These are phyloP conservation scores for Byasa hedistus DNA, from an alignment of 2,888 invertebrate genomes.

Conservation along the genomic window DNA sequence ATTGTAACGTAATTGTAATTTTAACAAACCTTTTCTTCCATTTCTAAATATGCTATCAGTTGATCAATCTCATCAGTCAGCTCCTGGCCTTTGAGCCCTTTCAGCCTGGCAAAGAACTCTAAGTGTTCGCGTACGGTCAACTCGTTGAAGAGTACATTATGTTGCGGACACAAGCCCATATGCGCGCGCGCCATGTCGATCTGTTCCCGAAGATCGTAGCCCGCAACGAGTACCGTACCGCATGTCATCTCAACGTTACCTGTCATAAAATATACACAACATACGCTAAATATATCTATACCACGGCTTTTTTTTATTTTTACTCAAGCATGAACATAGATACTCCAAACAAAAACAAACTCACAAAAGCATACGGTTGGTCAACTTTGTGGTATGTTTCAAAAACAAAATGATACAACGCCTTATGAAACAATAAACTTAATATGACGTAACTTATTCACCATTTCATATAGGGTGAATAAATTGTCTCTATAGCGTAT, in stretches of 20 bases:
- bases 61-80: slow-evolving; percentile 81
- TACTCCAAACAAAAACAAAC: no score
- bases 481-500: no score
- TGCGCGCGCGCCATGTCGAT: slow-evolving; percentile 83
- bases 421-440: no score
- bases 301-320: no score
- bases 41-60: slow-evolving; percentile 82
- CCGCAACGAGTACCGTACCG: slow-evolving; percentile 86
- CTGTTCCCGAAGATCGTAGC: slow-evolving; percentile 83
- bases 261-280: slow-evolving; percentile 35
- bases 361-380: no score
- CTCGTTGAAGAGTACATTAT: slow-evolving; percentile 90
- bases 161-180: slow-evolving; percentile 91
- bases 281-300: no score
- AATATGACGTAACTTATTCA: no score
- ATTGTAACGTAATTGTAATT: no score
- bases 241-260: slow-evolving; percentile 83
- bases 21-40: slow-evolving; percentile 81
- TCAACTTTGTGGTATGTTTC: no score
- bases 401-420: no score
- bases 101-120: slow-evolving; percentile 88
- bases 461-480: no score
- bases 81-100: slow-evolving; percentile 78
- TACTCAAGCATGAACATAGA: no score
- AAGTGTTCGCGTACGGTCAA: slow-evolving; percentile 91